phyloP scores from a whole-genome alignment of 2,797 vertebrate species.

The Clarias fuscus region DNA sequence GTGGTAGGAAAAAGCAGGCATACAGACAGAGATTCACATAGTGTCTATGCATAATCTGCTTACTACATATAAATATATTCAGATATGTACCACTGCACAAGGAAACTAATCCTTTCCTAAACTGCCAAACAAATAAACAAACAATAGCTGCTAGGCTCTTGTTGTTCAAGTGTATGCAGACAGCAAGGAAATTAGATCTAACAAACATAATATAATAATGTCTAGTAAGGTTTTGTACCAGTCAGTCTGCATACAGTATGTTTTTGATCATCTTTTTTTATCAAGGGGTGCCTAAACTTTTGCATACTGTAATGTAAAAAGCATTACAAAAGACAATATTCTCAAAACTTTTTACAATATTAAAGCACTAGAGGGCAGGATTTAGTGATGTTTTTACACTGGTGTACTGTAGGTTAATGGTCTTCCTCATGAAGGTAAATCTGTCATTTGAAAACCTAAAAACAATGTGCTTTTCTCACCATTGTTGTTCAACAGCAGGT shows the following conservation, averaged over 20 bases:
- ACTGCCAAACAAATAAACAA: too few relatives aligned
- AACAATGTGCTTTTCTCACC: not conserved
- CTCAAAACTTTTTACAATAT: not conserved
- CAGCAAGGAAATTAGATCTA: not conserved
- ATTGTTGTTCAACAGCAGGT: too few relatives aligned
- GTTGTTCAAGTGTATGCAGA: not conserved
- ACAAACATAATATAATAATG: not conserved
- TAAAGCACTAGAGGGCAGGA: conserved; percentile 3
- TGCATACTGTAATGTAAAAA: too few relatives aligned
- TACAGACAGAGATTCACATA: too few relatives aligned
- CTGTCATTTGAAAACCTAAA: not conserved
- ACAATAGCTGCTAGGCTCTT: not conserved
- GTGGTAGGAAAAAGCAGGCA: too few relatives aligned
- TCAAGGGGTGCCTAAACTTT: too few relatives aligned
- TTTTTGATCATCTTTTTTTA: too few relatives aligned
- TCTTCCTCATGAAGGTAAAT: not conserved
- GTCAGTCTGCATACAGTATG: not conserved
- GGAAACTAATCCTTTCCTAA: too few relatives aligned
- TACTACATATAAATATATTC: too few relatives aligned
- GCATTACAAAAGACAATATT: not conserved
- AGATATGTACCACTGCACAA: too few relatives aligned
- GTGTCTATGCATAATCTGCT: too few relatives aligned
- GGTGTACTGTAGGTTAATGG: too few relatives aligned
- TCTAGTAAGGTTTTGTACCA: not conserved
- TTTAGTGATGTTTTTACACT: not conserved